Percentiles rank a stretch among this genome's conserved stretches.
Evolutionary conservation across 2,797 vertebrate genomes (phyloP).

Genomic region (Microcaecilia unicolor): DNA sequence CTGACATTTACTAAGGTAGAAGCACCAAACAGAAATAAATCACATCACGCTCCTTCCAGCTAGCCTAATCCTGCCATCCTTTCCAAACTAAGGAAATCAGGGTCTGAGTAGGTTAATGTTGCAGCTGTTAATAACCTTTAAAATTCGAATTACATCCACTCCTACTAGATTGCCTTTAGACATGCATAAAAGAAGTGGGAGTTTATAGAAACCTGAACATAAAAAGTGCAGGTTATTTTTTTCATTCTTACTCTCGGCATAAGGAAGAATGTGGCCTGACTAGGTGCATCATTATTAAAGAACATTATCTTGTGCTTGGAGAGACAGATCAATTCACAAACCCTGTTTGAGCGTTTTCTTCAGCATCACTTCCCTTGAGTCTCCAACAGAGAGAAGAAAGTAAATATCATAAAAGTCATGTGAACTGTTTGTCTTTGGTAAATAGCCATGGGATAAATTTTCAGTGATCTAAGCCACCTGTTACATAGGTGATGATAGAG

Average conservation of each 20-base stretch:
- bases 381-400: conserved; percentile 10
- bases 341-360: conserved; percentile 2
- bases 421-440: background rate
- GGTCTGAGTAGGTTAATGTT: conserved; percentile 20
- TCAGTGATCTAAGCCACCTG: too few relatives aligned
- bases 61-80: conserved; percentile 15
- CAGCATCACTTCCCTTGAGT: conserved; percentile 2
- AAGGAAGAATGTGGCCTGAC: conserved; percentile 14
- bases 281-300: conserved; percentile 1
- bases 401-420: background rate
- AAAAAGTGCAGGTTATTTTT: background rate
- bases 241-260: conserved; percentile 7
- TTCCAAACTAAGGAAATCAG: conserved; percentile 10
- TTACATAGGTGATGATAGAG: fast-evolving
- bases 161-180: background rate
- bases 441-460: too few relatives aligned
- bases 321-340: background rate
- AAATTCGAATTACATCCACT: conserved; percentile 11
- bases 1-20: conserved; percentile 45
- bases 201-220: background rate
- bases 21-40: conserved; percentile 34
- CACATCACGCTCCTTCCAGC: conserved; percentile 15
- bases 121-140: conserved; percentile 16
- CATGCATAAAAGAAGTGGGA: background rate
- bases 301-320: conserved; percentile 19